Evolutionary conservation across 2,113 vertebrate species (phyloP), one percentile per base, ranked within the genome.

Genomic region (Halichoeres trimaculatus): DNA sequence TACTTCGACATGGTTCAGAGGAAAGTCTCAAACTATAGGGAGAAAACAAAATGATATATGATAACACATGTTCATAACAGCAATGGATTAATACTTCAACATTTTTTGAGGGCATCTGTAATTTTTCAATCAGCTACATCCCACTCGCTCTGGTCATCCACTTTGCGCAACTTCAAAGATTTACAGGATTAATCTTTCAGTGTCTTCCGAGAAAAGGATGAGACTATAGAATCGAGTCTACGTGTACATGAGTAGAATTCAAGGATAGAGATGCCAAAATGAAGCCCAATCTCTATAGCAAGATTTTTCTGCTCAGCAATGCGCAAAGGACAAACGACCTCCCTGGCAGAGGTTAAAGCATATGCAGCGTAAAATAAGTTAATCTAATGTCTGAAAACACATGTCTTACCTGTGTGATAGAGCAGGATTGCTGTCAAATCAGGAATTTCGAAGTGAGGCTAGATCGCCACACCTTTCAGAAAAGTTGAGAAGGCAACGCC

Each of bases 401-500:
- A 2, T 45, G 8, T 57, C 80, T 90, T 85, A 87, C 90, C 86
- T 24, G 1, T 16, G 20, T 8, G 4, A 58, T 22, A 54, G 7
- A 8, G 51, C 10, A 5, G 26, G 47, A 6, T 20, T 55, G 71
- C 35, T 57, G 53, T 23, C 35, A 23, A 14, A 36, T 16, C 1
- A 41, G 55, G 41, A 62, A 30, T 48, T 81, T 81, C 59, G 43
- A 57, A 63, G 16, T 17, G 5, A 11, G 5, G 1, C 12, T 2
- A 38, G 53, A 11, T 56, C 45, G 59, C 75, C 85, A 69, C 86
- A 83, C 88, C 89, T 88, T 85, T 82, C 26, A 9, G 19, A 16
- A 2, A 34, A 66, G 45, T 26, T 24, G 1, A 6, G 26, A 55
- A 26, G 64, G 58, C 30, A 41, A 88, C 89, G 78, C 89, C 85